phyloP scores from a whole-genome alignment of 2,113 vertebrate genomes.

The Xiphophorus couchianus region DNA sequence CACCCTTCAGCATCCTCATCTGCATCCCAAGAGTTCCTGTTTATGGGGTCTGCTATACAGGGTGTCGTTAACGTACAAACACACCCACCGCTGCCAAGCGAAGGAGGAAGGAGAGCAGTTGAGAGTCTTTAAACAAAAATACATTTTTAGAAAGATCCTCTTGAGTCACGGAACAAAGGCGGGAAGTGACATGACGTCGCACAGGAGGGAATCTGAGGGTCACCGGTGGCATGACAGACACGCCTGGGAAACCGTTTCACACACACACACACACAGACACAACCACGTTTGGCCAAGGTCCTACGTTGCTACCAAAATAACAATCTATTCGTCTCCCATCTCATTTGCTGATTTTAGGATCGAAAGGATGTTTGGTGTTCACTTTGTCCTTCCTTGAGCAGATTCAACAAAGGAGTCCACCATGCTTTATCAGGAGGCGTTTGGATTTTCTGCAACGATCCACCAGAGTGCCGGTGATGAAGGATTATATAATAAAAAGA shows the following conservation, averaged over 20 bases:
- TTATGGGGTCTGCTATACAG: constrained; percentile 73
- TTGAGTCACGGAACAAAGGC: constrained; percentile 83
- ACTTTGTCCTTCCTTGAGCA: constrained; percentile 24
- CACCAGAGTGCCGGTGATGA: constrained; percentile 30
- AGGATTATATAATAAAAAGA: constrained; percentile 20
- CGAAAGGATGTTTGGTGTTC: constrained; percentile 58
- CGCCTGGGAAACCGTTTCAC: constrained; percentile 74
- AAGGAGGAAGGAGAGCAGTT: constrained; percentile 81
- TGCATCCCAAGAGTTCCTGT: constrained; percentile 80
- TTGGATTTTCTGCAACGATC: constrained; percentile 26
- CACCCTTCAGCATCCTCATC: constrained; percentile 76
- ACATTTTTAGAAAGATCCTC: constrained; percentile 89
- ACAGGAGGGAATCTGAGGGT: constrained; percentile 74
- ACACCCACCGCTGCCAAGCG: constrained; percentile 46
- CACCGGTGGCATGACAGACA: constrained; percentile 69
- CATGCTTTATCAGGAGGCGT: constrained; percentile 11
- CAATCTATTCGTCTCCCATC: constrained; percentile 44
- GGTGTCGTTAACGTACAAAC: constrained; percentile 59
- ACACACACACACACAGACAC: constrained; percentile 48
- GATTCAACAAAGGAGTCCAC: constrained; percentile 11
- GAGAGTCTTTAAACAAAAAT: constrained; percentile 87
- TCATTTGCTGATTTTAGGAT: constrained; percentile 61
- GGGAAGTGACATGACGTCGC: constrained; percentile 87
- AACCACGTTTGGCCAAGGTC: constrained; percentile 43
- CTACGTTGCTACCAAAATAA: constrained; percentile 53